A percentile compares a stretch with the other conserved stretches of the same genome.
These are phyloP conservation scores for Cheumatopsyche charites DNA, from an alignment of 1,140 invertebrate genomes.

Conservation along the genomic window DNA sequence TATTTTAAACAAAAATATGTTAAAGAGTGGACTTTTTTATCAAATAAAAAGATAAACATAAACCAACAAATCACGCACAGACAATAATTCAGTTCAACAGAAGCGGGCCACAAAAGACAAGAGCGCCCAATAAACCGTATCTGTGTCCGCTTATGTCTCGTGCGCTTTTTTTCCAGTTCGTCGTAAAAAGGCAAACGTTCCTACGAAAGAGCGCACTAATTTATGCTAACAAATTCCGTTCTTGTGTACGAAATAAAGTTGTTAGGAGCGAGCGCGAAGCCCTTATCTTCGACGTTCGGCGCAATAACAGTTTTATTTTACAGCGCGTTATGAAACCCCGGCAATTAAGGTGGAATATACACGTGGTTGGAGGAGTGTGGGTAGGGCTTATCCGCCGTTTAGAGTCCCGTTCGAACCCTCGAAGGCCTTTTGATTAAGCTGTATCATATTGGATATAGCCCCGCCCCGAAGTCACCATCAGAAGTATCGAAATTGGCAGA, in stretches of 20 bases:
- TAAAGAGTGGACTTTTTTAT: too few relatives aligned
- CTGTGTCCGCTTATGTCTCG: too few relatives aligned
- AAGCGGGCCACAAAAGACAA: too few relatives aligned
- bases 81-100: background rate
- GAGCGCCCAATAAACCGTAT: too few relatives aligned
- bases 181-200: conserved; percentile 11
- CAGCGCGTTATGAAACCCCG: conserved; percentile 36
- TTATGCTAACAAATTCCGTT: conserved; percentile 45
- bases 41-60: too few relatives aligned
- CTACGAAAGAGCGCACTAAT: conserved; percentile 34
- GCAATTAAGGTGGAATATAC: conserved; percentile 45
- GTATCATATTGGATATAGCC: conserved; percentile 23
- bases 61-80: too few relatives aligned
- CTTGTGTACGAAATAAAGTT: conserved; percentile 44
- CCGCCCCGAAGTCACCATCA: conserved; percentile 6
- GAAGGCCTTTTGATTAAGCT: conserved; percentile 20
- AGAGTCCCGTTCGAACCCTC: background rate
- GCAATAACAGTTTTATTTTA: conserved; percentile 47
- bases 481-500: conserved; percentile 9
- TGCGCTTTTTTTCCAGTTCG: too few relatives aligned
- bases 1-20: too few relatives aligned
- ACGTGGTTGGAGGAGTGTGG: conserved; percentile 14
- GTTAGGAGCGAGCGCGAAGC: conserved; percentile 16
- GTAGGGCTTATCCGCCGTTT: background rate
- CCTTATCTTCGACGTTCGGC: conserved; percentile 42